These are phyloP conservation scores for Drosophila pallidifrons DNA, from an alignment of 1,140 invertebrate genomes.

Conservation along the genomic window DNA sequence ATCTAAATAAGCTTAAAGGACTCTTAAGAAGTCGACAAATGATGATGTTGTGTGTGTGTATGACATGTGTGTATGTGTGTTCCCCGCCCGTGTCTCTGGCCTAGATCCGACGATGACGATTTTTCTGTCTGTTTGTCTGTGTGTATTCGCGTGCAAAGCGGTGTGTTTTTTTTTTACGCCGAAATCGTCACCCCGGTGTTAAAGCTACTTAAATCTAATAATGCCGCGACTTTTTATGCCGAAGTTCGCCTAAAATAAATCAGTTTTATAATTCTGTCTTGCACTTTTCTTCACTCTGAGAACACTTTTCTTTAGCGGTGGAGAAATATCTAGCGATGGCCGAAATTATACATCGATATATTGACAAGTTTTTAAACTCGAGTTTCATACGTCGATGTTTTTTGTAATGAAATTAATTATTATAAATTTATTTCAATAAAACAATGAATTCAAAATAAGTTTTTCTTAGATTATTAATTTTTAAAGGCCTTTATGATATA, in stretches of 20 bases:
- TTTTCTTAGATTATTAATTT: no score
- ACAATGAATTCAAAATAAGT: no score
- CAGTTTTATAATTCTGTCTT: conserved; percentile 34
- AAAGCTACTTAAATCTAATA: conserved; percentile 62
- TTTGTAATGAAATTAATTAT: no score
- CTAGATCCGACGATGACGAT: conserved; percentile 46
- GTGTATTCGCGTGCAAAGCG: conserved; percentile 4
- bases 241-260: conserved; percentile 49
- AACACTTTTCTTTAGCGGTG: no score
- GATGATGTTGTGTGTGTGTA: conserved; percentile 20
- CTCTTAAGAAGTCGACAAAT: conserved; percentile 21
- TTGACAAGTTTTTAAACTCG: no score
- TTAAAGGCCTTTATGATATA: no score
- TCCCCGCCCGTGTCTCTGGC: conserved; percentile 23
- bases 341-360: no score
- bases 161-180: conserved; percentile 12
- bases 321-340: no score
- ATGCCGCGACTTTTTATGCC: conserved; percentile 48
- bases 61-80: conserved; percentile 22
- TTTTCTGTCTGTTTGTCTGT: conserved; percentile 24
- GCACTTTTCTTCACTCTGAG: conserved; percentile 44
- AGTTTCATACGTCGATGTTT: no score
- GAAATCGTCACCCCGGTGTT: conserved; percentile 32
- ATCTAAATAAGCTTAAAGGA: conserved; percentile 25
- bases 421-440: no score